Base-by-base conservation (phyloP, 2,888 invertebrate genomes). In the Agapostemon virescens region DNA sequence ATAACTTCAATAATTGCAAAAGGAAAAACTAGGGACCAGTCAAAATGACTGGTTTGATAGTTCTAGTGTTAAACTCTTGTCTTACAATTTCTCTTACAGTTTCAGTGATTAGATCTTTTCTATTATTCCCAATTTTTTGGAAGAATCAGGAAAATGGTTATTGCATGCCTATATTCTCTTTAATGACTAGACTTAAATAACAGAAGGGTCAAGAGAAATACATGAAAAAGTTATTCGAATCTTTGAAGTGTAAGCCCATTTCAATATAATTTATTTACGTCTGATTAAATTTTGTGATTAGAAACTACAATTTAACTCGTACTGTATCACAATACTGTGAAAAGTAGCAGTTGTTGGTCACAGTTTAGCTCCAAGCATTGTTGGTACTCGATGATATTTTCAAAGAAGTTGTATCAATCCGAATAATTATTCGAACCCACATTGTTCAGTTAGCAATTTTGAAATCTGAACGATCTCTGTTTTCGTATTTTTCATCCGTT, bases 391-490 rank as follows among this genome's bases (percentile, higher is more conserved):
- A 5, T 15, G 23, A 26, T 6, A 26, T 55, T 55, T 26, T 23
- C 15, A 15, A 55, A 55, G 15, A 26, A 6, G 55, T 63, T 64
- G 6, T 5, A 30, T 36, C 33, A n/a, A 69, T 67, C 69, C 15
- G 36, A 69, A 71, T 71, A 74, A 70, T 68, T 40, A 55, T 52
- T 45, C 1, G 17, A 9, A 13, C 15, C 38, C 61, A 23, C 40
- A 33, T 20, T 26, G 13, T 17, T 11, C 55, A 30, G 38, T 36
- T 40, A 58, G 30, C 67, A 38, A 70, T 77, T 74, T 81, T 76
- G 38, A 64, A 79, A 77, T 77, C 30, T 58, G 52, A 68, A 71
- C 67, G 49, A 79, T 40, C 23, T 11, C 13, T 6, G 13, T 15
- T 55, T 26, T 26, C 26, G 17, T 49, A 67, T 49, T 61, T 33